These are phyloP conservation scores for Saturnia japonica DNA, from an alignment of 2,888 invertebrate species.

Conservation along the genomic window DNA sequence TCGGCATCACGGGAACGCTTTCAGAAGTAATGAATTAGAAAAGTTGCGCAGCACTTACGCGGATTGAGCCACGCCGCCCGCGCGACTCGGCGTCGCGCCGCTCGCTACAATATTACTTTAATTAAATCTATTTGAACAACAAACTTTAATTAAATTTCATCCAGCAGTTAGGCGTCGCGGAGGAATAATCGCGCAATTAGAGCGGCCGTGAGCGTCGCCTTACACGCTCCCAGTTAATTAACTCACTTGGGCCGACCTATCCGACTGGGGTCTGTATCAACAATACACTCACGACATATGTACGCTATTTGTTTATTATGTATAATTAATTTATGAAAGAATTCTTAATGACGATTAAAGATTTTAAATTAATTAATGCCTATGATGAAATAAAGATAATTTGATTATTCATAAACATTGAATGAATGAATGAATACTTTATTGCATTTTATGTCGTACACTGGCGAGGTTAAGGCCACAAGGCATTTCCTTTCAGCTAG, in stretches of 20 bases:
- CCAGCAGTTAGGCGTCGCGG: slow-evolving; percentile 82
- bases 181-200: slow-evolving; percentile 82
- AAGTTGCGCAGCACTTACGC: slow-evolving; percentile 82
- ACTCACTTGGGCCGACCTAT: slow-evolving; percentile 76
- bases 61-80: slow-evolving; percentile 75
- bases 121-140: slow-evolving; percentile 84
- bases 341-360: neutral
- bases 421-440: too few relatives aligned
- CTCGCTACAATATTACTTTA: slow-evolving; percentile 82
- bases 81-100: slow-evolving; percentile 53
- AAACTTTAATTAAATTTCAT: slow-evolving; percentile 84
- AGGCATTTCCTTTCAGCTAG: too few relatives aligned
- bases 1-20: slow-evolving; percentile 80
- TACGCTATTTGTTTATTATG: slow-evolving; percentile 14
- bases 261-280: slow-evolving; percentile 52
- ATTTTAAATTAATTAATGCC: neutral
- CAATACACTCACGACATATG: slow-evolving; percentile 34
- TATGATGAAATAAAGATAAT: neutral
- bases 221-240: slow-evolving; percentile 81
- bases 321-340: slow-evolving; percentile 1
- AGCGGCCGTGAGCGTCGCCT: slow-evolving; percentile 81
- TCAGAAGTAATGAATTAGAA: slow-evolving; percentile 82
- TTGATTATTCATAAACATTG: neutral
- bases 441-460: too few relatives aligned
- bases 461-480: too few relatives aligned